Conservation (phyloP, 2,113 vertebrate species). For the Euleptes europaea region DNA sequence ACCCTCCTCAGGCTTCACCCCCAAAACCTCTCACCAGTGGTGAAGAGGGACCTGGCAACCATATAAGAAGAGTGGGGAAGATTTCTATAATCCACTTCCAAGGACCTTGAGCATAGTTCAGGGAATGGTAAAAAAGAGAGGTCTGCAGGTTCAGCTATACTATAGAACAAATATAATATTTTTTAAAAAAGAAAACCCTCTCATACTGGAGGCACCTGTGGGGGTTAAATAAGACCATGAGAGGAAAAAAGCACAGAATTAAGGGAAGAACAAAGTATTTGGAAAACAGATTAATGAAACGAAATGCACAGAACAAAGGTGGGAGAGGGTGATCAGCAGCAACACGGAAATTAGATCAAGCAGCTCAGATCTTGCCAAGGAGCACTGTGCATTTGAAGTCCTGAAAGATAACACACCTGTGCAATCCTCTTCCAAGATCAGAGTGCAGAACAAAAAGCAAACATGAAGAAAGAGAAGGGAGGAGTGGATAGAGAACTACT, state of each 20-base stretch:
- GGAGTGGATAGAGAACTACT: slow-evolving; percentile 25
- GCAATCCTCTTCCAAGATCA: slow-evolving; percentile 16
- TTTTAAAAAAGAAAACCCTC: background rate
- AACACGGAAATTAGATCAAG: slow-evolving; percentile 7
- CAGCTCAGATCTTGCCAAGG: slow-evolving; percentile 21
- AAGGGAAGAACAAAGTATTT: slow-evolving; percentile 13
- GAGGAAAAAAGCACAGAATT: slow-evolving; percentile 43
- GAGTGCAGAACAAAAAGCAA: slow-evolving; percentile 8
- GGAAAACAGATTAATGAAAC: slow-evolving; percentile 34
- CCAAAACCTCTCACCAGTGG: no score
- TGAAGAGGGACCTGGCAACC: no score
- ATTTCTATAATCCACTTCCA: background rate
- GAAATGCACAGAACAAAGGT: slow-evolving; percentile 31
- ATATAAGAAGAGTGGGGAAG: background rate
- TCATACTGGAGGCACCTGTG: background rate
- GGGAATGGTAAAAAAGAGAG: background rate
- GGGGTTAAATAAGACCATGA: slow-evolving; percentile 16
- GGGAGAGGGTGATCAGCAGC: slow-evolving; percentile 19
- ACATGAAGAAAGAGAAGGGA: slow-evolving; percentile 26
- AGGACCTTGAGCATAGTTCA: background rate
- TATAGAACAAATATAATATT: background rate
- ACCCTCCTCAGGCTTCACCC: no score
- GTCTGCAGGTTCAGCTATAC: background rate
- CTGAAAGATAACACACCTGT: slow-evolving; percentile 19
- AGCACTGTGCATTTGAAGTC: slow-evolving; percentile 41